These are phyloP conservation scores for Hemiscyllium ocellatum DNA, from an alignment of 2,113 vertebrate species.

Conservation along the genomic window DNA sequence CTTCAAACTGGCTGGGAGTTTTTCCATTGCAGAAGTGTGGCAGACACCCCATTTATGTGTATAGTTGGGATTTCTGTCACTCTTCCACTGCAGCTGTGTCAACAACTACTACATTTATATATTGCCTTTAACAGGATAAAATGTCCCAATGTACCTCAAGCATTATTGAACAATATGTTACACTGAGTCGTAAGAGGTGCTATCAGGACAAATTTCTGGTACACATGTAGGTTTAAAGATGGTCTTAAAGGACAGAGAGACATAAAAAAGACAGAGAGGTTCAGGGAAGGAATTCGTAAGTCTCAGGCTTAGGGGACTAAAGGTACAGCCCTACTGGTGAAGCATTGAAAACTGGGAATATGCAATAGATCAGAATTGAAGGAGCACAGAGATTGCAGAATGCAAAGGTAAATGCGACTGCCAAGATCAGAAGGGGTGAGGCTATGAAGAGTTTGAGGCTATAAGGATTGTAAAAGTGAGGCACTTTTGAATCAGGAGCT, in stretches of 20 bases:
- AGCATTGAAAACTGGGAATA: background rate
- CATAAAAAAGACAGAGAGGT: background rate
- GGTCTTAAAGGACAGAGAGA: background rate
- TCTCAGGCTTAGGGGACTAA: background rate
- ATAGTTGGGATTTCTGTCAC: background rate
- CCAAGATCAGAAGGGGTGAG: background rate
- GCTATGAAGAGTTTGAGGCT: background rate
- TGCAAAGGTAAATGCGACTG: background rate
- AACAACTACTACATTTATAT: background rate
- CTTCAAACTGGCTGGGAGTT: background rate
- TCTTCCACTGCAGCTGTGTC: background rate
- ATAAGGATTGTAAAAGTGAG: background rate
- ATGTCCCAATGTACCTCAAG: background rate
- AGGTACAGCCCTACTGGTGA: background rate
- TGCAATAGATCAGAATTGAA: background rate
- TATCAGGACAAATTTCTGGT: background rate
- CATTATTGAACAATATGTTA: background rate
- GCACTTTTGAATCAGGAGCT: background rate
- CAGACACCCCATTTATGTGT: background rate
- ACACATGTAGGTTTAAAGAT: background rate
- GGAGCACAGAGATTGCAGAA: background rate
- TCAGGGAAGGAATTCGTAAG: background rate
- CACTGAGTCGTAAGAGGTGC: background rate
- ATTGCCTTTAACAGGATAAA: background rate
- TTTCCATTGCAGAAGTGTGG: background rate